Evolutionary conservation across 1,140 invertebrate species (phyloP).

Genomic region (Lepidurus couesii): DNA sequence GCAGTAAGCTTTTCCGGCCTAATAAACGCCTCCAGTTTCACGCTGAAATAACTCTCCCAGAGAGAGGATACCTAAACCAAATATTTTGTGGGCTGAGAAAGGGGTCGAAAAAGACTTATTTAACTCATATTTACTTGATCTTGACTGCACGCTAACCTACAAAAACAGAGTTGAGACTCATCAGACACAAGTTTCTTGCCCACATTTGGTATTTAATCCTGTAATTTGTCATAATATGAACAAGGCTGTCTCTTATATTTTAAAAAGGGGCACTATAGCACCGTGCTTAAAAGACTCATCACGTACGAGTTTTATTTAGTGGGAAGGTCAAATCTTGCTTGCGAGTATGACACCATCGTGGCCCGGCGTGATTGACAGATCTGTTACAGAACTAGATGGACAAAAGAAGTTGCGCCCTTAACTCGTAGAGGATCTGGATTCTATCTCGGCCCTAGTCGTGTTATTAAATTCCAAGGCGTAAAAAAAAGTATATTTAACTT

Average conservation of each 20-base stretch:
- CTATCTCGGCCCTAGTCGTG: background rate
- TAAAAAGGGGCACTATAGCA: too few relatives aligned
- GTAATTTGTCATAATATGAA: too few relatives aligned
- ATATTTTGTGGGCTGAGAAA: background rate
- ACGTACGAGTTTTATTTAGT: background rate
- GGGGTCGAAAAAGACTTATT: too few relatives aligned
- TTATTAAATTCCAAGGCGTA: background rate
- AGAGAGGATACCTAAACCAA: background rate
- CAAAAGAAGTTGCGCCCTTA: conserved; percentile 15
- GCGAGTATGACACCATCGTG: background rate
- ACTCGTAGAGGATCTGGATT: background rate
- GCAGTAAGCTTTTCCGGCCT: background rate
- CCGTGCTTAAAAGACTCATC: background rate
- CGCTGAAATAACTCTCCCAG: background rate
- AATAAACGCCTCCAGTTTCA: background rate
- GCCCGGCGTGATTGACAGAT: background rate
- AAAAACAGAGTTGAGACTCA: too few relatives aligned
- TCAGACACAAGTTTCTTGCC: too few relatives aligned
- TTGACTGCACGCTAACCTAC: too few relatives aligned
- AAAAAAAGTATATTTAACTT: background rate
- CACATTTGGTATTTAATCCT: too few relatives aligned
- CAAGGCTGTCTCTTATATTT: too few relatives aligned
- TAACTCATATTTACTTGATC: too few relatives aligned
- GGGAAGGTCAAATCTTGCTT: background rate
- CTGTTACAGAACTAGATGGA: conserved; percentile 8